Percentiles rank a stretch among this genome's conserved stretches.
Evolutionary conservation across 37 sponge, comb jelly and placozoan species (phyloP).

Genomic region (Hormiphora californensis): DNA sequence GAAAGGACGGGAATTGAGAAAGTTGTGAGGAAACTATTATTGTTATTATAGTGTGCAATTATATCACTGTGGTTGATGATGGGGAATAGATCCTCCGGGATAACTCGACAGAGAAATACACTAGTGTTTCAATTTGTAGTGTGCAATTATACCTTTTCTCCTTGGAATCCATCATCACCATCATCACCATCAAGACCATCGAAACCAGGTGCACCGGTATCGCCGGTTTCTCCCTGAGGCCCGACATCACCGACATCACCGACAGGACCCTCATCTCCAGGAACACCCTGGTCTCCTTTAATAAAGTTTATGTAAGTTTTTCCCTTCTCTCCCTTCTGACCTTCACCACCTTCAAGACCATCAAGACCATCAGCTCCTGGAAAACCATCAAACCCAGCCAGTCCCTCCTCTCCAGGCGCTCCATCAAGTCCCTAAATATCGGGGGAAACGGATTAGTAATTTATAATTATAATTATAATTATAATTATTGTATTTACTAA

Average conservation of each 20-base stretch:
- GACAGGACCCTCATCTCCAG: conserved; percentile 19
- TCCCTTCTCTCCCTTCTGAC: conserved; percentile 52
- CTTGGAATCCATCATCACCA: conserved; percentile 56
- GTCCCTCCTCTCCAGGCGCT: background rate
- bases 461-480: too few species aligned
- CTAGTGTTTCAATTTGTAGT: too few species aligned
- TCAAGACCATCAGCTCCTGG: background rate
- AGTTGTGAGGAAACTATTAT: too few species aligned
- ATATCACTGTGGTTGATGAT: too few species aligned
- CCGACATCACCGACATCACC: conserved; percentile 25
- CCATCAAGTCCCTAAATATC: too few species aligned
- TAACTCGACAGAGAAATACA: too few species aligned
- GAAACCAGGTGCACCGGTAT: conserved; percentile 7
- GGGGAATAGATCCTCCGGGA: too few species aligned
- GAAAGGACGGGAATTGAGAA: too few species aligned
- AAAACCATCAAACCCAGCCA: background rate
- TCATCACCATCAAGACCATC: background rate
- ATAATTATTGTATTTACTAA: too few species aligned
- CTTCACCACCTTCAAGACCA: background rate
- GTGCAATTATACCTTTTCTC: conserved; percentile 36
- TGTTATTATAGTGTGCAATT: too few species aligned
- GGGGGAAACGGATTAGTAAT: too few species aligned
- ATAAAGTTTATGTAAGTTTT: background rate
- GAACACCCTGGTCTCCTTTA: background rate
- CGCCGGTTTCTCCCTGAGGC: conserved; percentile 47